Base-by-base conservation (phyloP, 2,113 vertebrate species). In the Clarias macrocephalus region DNA sequence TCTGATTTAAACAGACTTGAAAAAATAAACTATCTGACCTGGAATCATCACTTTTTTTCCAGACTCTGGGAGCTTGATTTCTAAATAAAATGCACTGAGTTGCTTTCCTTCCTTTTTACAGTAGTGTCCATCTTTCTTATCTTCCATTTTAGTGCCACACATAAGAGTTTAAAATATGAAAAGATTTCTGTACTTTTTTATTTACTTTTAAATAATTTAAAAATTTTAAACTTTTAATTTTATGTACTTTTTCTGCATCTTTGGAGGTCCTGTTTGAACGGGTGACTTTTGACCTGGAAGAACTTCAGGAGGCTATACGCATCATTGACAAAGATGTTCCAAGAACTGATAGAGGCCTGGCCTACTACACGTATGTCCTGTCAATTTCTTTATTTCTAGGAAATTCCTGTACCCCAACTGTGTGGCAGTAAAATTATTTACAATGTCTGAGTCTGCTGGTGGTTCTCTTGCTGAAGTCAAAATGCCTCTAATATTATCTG, bases 301-400 rank as follows among this genome's bases (percentile, higher is more conserved):
- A 95, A 84, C 94, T 96, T 30, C 92, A 87, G 80, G 95, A 96
- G 90, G 95, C 95, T 33, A 91, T 93, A 82, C 89, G 95, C 25
- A 95, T 96, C 87, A 95, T 96, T 86, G 94, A 96, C 89, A 96
- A 96, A 86, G 95, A 96, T 65, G 94, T 95, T 3, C 94, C 95
- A 0, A 91, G 95, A 87, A 96, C 95, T 13, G 95, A 94, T 90
- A 90, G 95, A 92, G 93, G 93, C 82, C 90, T 96, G 65, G 90
- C 88, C 84, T 96, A 94, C 86, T 96, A 95, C 92, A 92, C 91
- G 95, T 96, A 85, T 94, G 95, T 92, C 18, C 48, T 33, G 5
- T 37, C 5, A 12, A 65, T 48, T 85, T 25, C 7, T 81, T 73
- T 80, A 12, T 12, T 70, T 57, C 28, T 30, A 57, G 18, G n/a